Evolutionary conservation across 2,113 vertebrate genomes (phyloP), one percentile per base, ranked within the genome.

Genomic region (Lanius collurio): DNA sequence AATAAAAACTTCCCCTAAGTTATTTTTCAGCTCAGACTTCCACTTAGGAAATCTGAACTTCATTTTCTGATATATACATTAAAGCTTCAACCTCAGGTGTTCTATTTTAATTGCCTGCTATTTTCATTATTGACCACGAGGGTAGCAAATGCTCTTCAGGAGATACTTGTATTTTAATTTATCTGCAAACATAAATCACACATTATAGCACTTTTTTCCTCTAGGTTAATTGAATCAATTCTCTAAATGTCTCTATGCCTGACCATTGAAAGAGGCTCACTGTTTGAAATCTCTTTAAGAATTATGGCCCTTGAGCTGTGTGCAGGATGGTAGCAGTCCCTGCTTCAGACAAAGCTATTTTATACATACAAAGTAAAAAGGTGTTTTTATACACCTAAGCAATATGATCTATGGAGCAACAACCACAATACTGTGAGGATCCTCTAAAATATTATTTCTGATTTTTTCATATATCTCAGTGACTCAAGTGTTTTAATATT

Each of bases 161-260:
- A 97, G 95, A 97, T 95, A 97, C 97, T 97, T 94, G 76, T 93
- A 81, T 96, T 97, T 96, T 97, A 97, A 98, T 98, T 98, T 97
- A 98, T 98, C 97, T 97, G 92, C 96, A 91, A 95, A 96, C 94
- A 98, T 98, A 97, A 98, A 98, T 98, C 97, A 98, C 87, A 92
- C 68, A 27, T 96, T 96, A 97, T 90, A 95, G 97, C 97, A 85
- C 93, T 97, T 96, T 86, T 93, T 95, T 50, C 80, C 92, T 95
- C 95, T 62, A 81, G 93, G 95, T 95, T 98, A 98, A 98, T 98
- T 96, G 97, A 97, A 98, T 97, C 94, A 96, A 95, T 98, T 98
- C 96, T 92, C 97, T 96, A 97, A 97, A 98, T 97, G 97, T 97
- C 95, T 95, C 86, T 94, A 65, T 84, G 86, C 80, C 74, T 91